phyloP scores from a whole-genome alignment of 2,888 invertebrate genomes.

The Pollenia griseotomentosa region DNA sequence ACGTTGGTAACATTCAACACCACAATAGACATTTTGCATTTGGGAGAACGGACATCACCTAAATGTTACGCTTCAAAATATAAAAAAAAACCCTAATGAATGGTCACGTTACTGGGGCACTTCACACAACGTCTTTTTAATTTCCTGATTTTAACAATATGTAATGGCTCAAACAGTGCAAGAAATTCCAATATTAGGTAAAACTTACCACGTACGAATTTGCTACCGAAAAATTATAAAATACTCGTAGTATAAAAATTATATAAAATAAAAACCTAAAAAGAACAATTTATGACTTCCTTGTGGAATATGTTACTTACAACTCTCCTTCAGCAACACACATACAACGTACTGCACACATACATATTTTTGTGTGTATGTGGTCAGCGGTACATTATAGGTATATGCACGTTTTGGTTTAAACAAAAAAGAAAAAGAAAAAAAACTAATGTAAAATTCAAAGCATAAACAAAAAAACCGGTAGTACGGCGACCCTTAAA shows the following conservation, averaged over 20 bases:
- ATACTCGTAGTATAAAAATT: constrained; percentile 26
- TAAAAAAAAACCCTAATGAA: constrained; percentile 39
- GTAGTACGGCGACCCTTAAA: constrained; percentile 68
- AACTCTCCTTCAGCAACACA: constrained; percentile 17
- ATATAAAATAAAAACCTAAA: constrained; percentile 40
- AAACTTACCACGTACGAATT: constrained; percentile 38
- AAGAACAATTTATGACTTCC: constrained; percentile 76
- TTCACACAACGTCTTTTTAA: constrained; percentile 43
- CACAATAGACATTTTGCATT: constrained; percentile 15
- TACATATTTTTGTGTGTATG: background rate
- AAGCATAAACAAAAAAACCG: constrained; percentile 60
- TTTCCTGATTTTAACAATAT: constrained; percentile 61
- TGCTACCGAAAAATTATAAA: constrained; percentile 64
- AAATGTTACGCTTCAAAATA: background rate
- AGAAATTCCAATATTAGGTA: constrained; percentile 38
- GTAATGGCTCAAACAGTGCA: constrained; percentile 27
- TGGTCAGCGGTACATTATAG: constrained; percentile 1
- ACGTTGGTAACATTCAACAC: constrained; percentile 22
- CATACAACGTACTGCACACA: constrained; percentile 2
- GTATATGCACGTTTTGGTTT: constrained; percentile 24
- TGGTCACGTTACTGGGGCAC: constrained; percentile 57
- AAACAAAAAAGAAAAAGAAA: constrained; percentile 2
- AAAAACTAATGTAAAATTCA: constrained; percentile 43
- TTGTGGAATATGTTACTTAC: constrained; percentile 56
- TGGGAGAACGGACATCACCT: constrained; percentile 45